Base-by-base conservation (phyloP, 2,888 invertebrate genomes). In the Conistra vaccinii region DNA sequence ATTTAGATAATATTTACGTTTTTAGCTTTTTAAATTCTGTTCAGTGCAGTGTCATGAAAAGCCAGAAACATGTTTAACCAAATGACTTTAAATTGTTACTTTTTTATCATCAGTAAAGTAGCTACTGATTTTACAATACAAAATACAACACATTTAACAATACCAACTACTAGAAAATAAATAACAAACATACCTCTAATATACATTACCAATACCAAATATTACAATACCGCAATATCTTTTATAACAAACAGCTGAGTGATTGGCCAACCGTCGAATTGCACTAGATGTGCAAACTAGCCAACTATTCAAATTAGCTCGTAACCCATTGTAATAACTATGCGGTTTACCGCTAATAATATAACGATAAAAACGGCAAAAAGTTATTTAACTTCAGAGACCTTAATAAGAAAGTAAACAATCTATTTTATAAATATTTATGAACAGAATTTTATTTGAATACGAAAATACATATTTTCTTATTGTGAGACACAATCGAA, bases 241-340 rank as follows among this genome's bases (percentile, higher is more conserved):
- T 73, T 73, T 78, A 75, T 73, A 76, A 73, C 63, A 71, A 72
- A 77, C 62, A 73, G 55, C 45, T 29, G 53, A 55, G 29, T 66
- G 73, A 80, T 85, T 85, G 78, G 51, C 75, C 69, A 84, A 80
- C 75, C 57, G 42, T 60, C 70, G 51, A 81, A 61, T 79, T 82
- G 88, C 69, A 73, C 88, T 87, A 83, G 87, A 87, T 87, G 87
- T 88, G 84, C 81, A 85, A 87, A 87, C 84, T 78, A 77, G 79
- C 70, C 55, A 57, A 71, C 79, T 69, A 77, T 80, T 83, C 65
- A 80, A 88, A 84, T 85, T 81, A 80, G 74, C 72, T 72, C 32
- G 60, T 67, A 69, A 78, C 71, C 79, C 70, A 81, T 81, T 84
- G 72, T 65, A 70, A 73, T 87, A 88, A 84, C 84, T 75, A 85